Conservation (phyloP, 2,797 vertebrate genomes). For the Momotus momota region DNA sequence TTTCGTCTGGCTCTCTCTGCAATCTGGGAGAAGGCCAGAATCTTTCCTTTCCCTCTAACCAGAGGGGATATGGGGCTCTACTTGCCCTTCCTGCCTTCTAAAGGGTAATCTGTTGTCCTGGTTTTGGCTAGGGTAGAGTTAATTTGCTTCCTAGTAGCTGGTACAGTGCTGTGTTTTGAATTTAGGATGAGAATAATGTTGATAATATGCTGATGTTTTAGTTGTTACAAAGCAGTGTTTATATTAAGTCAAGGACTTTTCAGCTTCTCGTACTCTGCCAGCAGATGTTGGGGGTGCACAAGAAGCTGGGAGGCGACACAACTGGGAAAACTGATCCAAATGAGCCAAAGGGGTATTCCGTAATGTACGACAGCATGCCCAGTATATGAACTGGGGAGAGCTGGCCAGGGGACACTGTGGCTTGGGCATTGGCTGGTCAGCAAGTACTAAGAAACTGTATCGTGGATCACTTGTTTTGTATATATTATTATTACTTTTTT, state of each 20-base stretch:
- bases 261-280: not conserved
- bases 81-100: slow-evolving; percentile 4
- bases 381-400: not conserved
- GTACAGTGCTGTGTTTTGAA: not conserved
- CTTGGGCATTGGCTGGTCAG: not conserved
- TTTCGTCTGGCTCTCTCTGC: slow-evolving; percentile 20
- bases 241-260: not conserved
- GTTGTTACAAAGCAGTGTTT: not conserved
- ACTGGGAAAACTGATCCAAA: not conserved
- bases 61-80: slow-evolving; percentile 2
- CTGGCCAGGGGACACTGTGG: not conserved
- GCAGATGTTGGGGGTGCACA: not conserved
- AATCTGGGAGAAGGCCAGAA: slow-evolving; percentile 18
- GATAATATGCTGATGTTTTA: not conserved
- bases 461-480: not conserved
- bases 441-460: not conserved
- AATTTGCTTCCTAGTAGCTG: not conserved
- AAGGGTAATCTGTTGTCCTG: slow-evolving; percentile 6
- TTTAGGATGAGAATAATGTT: not conserved
- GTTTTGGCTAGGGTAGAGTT: no score
- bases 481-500: not conserved
- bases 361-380: not conserved
- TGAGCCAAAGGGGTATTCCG: not conserved
- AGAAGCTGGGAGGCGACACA: not conserved
- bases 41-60: not conserved